Evolutionary conservation across 2,888 invertebrate species (phyloP).

Genomic region (Lissonota sp.): DNA sequence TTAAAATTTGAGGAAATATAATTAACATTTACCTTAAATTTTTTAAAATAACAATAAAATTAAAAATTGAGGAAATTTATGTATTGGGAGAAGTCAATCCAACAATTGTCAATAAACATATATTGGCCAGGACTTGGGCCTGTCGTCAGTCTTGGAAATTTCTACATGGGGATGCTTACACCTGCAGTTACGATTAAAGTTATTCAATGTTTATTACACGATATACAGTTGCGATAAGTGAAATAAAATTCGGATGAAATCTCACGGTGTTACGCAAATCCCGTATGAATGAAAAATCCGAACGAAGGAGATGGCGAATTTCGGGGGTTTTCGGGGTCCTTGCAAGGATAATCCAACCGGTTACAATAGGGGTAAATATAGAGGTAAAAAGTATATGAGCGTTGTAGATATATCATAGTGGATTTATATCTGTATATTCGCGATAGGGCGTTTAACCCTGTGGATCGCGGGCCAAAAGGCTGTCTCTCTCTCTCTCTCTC

Average conservation of each 20-base stretch:
- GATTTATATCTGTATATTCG: slow-evolving; percentile 19
- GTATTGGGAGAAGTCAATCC: too few species aligned
- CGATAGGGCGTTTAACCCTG: slow-evolving; percentile 64
- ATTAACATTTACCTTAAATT: too few species aligned
- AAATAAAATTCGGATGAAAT: slow-evolving; percentile 6
- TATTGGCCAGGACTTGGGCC: too few species aligned
- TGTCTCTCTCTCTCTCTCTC: slow-evolving; percentile 1
- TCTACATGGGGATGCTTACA: background rate
- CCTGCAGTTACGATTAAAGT: background rate
- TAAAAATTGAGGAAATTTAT: too few species aligned
- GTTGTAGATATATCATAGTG: background rate
- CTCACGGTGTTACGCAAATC: background rate
- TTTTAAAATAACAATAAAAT: too few species aligned
- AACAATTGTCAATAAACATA: too few species aligned
- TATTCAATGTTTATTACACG: too few species aligned
- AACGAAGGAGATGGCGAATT: slow-evolving; percentile 30
- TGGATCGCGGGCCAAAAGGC: slow-evolving; percentile 63
- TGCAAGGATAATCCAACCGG: slow-evolving; percentile 27
- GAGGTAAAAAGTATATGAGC: too few species aligned
- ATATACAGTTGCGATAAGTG: background rate
- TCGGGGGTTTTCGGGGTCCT: slow-evolving; percentile 8
- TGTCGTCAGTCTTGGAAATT: too few species aligned
- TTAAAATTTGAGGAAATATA: too few species aligned
- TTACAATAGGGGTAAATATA: slow-evolving; percentile 43
- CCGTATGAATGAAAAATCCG: slow-evolving; percentile 18